Evolutionary conservation across 2,888 invertebrate genomes (phyloP).

Genomic region (Eupithecia insigniata): DNA sequence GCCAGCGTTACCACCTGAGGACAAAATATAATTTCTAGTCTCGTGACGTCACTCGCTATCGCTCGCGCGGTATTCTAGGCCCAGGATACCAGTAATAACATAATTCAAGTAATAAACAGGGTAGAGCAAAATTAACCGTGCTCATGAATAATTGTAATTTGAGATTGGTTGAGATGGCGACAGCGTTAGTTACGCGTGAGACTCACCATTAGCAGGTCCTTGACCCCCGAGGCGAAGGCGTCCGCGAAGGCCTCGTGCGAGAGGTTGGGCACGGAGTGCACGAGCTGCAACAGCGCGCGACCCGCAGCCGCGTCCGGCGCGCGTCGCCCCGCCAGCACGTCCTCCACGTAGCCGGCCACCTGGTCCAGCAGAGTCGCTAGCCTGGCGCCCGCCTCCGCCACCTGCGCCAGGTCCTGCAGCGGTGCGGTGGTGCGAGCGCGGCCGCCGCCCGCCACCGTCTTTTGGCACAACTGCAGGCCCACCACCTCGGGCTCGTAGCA

Average conservation of each 20-base stretch:
- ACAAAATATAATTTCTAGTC: conserved; percentile 80
- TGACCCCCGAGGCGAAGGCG: conserved; percentile 98
- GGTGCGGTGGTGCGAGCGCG: conserved; percentile 87
- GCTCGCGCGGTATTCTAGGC: background rate
- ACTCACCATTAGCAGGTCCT: conserved; percentile 96
- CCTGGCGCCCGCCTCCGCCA: conserved; percentile 92
- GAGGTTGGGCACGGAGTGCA: conserved; percentile 94
- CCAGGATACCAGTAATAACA: no score
- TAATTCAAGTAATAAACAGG: no score
- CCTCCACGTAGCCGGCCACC: conserved; percentile 94
- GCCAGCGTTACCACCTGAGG: conserved; percentile 91
- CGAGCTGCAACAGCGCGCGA: conserved; percentile 95
- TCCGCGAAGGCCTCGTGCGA: conserved; percentile 89
- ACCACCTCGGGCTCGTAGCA: conserved; percentile 96
- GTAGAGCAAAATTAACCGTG: background rate
- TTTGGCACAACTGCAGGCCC: conserved; percentile 91
- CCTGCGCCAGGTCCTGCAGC: conserved; percentile 87
- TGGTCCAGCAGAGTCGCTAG: conserved; percentile 90
- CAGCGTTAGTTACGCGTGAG: background rate
- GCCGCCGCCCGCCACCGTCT: conserved; percentile 87
- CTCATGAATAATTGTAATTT: background rate
- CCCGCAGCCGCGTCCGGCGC: conserved; percentile 94
- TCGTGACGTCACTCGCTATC: no score
- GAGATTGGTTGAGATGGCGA: background rate
- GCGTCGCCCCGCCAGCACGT: conserved; percentile 90